Conservation (phyloP, 2,888 invertebrate genomes). For the Busseola fusca region DNA sequence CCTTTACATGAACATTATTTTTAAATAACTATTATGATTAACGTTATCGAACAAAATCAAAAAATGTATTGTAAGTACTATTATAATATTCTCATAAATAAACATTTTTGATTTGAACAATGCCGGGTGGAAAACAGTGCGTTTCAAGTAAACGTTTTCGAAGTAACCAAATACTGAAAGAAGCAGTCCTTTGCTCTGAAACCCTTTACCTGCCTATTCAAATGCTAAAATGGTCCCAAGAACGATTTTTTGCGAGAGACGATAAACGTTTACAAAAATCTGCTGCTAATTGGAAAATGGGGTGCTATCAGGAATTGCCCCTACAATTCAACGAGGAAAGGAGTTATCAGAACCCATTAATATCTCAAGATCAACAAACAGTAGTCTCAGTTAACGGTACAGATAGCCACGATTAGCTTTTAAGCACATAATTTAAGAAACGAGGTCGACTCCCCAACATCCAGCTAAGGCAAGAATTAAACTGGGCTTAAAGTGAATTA, state of each 20-base stretch:
- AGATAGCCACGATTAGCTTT: conserved; percentile 58
- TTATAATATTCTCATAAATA: no score
- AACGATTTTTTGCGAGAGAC: not conserved
- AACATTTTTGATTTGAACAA: no score
- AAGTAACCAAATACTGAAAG: not conserved
- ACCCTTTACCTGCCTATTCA: not conserved
- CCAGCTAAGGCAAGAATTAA: conserved; percentile 62
- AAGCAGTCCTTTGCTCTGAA: not conserved
- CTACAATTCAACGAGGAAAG: not conserved
- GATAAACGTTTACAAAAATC: not conserved
- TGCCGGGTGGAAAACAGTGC: not conserved
- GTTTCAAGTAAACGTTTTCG: not conserved
- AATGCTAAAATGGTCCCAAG: not conserved
- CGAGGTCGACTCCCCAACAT: conserved; percentile 56
- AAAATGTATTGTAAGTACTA: no score
- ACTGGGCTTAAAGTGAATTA: conserved; percentile 63
- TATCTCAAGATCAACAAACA: conserved; percentile 50
- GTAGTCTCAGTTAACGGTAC: conserved; percentile 45
- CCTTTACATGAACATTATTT: not conserved
- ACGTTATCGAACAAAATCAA: not conserved
- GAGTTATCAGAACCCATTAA: conserved; percentile 28
- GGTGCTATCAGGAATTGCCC: not conserved
- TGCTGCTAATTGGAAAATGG: not conserved
- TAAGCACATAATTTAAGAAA: conserved; percentile 63
- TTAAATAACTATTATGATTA: not conserved